phyloP scores from a whole-genome alignment of 2,888 invertebrate genomes.

The Tetranychus truncatus region DNA sequence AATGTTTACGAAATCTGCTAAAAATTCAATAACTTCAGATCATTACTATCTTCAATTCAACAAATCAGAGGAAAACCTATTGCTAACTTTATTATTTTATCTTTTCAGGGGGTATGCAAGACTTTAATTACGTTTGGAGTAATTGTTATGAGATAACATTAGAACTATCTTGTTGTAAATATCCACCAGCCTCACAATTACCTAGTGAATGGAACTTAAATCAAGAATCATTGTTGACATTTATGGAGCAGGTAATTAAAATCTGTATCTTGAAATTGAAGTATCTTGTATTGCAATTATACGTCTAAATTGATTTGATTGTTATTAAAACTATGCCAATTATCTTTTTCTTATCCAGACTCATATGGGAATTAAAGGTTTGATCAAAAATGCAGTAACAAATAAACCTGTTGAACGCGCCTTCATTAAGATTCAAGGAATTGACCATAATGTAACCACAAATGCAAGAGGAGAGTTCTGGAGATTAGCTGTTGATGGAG shows the following conservation, averaged over 20 bases:
- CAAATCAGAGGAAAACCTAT: neutral
- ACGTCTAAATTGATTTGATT: too few species aligned
- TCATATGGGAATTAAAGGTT: conserved; percentile 36
- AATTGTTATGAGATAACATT: conserved; percentile 40
- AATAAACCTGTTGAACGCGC: conserved; percentile 52
- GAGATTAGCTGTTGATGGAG: conserved; percentile 73
- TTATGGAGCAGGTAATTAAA: conserved; percentile 36
- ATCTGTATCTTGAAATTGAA: conserved; percentile 5
- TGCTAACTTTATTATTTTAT: conserved; percentile 15
- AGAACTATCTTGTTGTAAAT: conserved; percentile 40
- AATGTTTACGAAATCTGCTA: too few species aligned
- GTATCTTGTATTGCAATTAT: neutral
- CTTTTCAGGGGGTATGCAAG: conserved; percentile 39
- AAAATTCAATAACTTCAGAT: neutral
- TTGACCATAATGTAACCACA: conserved; percentile 58
- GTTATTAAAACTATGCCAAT: neutral
- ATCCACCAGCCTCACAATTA: conserved; percentile 33
- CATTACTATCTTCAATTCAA: neutral
- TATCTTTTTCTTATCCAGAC: conserved; percentile 30
- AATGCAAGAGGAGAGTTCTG: conserved; percentile 75
- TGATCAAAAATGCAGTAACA: conserved; percentile 44
- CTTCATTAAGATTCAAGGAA: conserved; percentile 51
- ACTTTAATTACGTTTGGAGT: conserved; percentile 39
- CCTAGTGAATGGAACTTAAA: conserved; percentile 37
- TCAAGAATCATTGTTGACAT: conserved; percentile 36